These are phyloP conservation scores for Therioaphis trifolii DNA, from an alignment of 2,888 invertebrate genomes.

Conservation along the genomic window DNA sequence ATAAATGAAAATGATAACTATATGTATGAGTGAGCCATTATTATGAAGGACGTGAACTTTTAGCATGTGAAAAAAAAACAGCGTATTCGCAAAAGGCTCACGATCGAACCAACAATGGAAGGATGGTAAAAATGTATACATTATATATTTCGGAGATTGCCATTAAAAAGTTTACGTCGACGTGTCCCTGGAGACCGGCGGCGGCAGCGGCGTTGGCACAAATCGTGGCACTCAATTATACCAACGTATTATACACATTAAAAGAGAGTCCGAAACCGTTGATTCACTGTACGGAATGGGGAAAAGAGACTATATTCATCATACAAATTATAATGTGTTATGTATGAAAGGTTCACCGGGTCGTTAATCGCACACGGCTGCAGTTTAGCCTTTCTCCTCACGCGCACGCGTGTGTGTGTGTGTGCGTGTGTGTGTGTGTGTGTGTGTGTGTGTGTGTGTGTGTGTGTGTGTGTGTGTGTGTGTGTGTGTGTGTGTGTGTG, in stretches of 20 bases:
- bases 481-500: too few relatives aligned
- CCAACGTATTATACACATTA: not conserved
- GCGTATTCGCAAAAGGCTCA: not conserved
- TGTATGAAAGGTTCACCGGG: too few relatives aligned
- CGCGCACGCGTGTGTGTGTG: too few relatives aligned
- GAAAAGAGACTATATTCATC: not conserved
- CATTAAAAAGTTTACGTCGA: constrained; percentile 41
- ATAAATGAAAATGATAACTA: too few relatives aligned
- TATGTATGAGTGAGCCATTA: too few relatives aligned
- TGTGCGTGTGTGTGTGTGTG: too few relatives aligned
- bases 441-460: too few relatives aligned
- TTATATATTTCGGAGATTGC: not conserved
- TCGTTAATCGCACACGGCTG: too few relatives aligned
- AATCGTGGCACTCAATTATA: constrained; percentile 24
- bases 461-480: too few relatives aligned
- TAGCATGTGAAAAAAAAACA: not conserved
- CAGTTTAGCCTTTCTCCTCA: too few relatives aligned
- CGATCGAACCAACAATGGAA: too few relatives aligned
- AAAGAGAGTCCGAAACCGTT: not conserved
- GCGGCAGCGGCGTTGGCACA: not conserved
- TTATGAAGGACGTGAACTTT: not conserved
- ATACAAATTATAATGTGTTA: not conserved
- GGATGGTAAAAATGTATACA: not conserved
- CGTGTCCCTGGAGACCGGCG: not conserved
- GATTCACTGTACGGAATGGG: not conserved